Conservation (phyloP, 2,113 vertebrate genomes). For the Perca schrenkii region DNA sequence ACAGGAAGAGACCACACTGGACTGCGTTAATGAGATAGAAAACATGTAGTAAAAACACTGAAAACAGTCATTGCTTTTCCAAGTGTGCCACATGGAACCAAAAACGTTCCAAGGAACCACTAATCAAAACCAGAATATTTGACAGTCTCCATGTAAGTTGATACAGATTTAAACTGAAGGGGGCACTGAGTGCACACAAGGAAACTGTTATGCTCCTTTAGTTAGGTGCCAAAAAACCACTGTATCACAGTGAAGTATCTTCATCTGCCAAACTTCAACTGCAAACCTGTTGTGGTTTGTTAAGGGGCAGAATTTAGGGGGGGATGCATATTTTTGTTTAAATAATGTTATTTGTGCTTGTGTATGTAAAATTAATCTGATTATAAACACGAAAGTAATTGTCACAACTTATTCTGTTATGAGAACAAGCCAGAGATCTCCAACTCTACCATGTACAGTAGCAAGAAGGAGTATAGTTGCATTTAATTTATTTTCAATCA, state of each 20-base stretch:
- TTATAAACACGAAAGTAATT: too few species aligned
- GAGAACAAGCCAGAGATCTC: neutral
- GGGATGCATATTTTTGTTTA: neutral
- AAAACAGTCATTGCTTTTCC: neutral
- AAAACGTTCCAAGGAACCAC: neutral
- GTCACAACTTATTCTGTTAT: neutral
- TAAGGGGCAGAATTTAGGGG: too few species aligned
- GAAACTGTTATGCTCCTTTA: neutral
- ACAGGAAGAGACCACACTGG: neutral
- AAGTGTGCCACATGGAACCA: neutral
- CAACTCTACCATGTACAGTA: too few species aligned
- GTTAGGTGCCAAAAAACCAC: constrained; percentile 1
- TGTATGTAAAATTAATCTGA: too few species aligned
- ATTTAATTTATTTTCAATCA: neutral
- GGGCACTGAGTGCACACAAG: constrained; percentile 8
- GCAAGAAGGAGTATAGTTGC: neutral
- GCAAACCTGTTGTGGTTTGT: neutral
- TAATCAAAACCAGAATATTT: constrained; percentile 1
- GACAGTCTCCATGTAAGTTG: neutral
- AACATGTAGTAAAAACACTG: neutral
- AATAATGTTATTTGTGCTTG: neutral
- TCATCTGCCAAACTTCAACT: neutral
- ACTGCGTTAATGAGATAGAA: neutral
- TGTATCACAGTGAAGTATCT: neutral
- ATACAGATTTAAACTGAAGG: neutral